Evolutionary conservation across 2,888 invertebrate genomes (phyloP).

Genomic region (Brachyopa scutellaris): DNA sequence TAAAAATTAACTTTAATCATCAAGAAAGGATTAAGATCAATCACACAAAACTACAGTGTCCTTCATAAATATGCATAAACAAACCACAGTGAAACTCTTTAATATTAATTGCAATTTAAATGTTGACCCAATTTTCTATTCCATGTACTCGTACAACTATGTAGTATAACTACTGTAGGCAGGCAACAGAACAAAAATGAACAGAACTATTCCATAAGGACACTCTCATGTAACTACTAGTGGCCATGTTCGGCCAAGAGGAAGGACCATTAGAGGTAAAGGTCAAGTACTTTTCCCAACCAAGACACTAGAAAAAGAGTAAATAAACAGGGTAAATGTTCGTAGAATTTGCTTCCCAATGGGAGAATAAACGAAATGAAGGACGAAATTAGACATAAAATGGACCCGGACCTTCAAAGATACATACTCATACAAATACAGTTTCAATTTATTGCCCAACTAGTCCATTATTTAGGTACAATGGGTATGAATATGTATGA

Average conservation of each 20-base stretch:
- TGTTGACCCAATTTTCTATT: conserved; percentile 34
- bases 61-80: conserved; percentile 5
- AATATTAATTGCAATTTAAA: conserved; percentile 71
- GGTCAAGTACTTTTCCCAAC: conserved; percentile 41
- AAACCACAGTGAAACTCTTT: conserved; percentile 30
- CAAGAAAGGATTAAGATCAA: not conserved
- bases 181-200: too few species aligned
- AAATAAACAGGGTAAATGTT: conserved; percentile 27
- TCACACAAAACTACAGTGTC: not conserved
- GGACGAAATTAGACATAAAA: not conserved
- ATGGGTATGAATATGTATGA: too few species aligned
- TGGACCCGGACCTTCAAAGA: not conserved
- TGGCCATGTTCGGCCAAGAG: conserved; percentile 3
- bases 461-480: too few species aligned
- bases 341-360: conserved; percentile 6
- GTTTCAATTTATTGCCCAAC: too few species aligned
- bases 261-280: not conserved
- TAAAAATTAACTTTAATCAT: not conserved
- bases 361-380: not conserved
- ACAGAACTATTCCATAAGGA: conserved; percentile 44
- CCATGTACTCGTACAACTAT: not conserved
- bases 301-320: conserved; percentile 5
- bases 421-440: too few species aligned
- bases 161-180: too few species aligned
- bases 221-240: conserved; percentile 2